These are phyloP conservation scores for Rhinoderma darwinii DNA, from an alignment of 2,113 vertebrate genomes.

Conservation along the genomic window DNA sequence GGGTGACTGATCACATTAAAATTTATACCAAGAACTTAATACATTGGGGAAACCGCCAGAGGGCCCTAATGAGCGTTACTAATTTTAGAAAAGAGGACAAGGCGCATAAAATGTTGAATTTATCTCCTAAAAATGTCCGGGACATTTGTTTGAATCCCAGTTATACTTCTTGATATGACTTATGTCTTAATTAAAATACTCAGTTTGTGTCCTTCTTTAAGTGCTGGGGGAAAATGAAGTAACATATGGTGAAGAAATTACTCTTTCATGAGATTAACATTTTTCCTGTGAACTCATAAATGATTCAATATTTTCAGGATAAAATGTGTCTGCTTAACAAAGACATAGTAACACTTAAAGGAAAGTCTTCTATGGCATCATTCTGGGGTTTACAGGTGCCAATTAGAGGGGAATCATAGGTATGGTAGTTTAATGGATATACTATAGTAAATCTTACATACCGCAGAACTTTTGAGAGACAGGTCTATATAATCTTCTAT, in stretches of 20 bases:
- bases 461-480: no score
- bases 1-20: background rate
- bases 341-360: background rate
- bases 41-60: background rate
- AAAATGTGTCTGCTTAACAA: conserved; percentile 15
- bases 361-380: background rate
- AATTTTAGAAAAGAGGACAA: background rate
- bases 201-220: conserved; percentile 43
- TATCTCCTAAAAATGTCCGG: background rate
- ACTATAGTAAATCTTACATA: no score
- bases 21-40: background rate
- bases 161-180: conserved; percentile 19
- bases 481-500: no score
- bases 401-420: background rate
- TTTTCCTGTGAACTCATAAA: conserved; percentile 49
- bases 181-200: conserved; percentile 43
- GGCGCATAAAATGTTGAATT: background rate
- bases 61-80: background rate
- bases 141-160: background rate
- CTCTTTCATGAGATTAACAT: conserved; percentile 54
- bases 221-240: conserved; percentile 18
- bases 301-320: conserved; percentile 24
- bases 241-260: conserved; percentile 54
- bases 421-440: background rate
- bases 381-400: background rate